Base-by-base conservation (phyloP, 1,140 invertebrate genomes). In the Drosophila grimshawi region DNA sequence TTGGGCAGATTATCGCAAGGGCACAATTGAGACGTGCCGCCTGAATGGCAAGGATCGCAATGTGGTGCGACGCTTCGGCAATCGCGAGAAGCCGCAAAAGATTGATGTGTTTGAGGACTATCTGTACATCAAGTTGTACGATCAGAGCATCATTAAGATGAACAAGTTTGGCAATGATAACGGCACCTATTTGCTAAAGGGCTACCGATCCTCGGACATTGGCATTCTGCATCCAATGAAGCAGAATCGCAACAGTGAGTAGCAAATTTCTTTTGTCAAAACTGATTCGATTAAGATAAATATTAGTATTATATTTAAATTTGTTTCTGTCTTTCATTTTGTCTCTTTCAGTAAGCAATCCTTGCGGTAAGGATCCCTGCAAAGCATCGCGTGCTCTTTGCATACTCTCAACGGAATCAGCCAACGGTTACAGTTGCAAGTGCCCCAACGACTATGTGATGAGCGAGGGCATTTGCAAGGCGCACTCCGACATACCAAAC, bases 21-120 rank as follows among this genome's bases (percentile, higher is more conserved):
- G 93, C 59, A 94, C 93, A 0, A 94, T 97, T n/a, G 96, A 96
- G 90, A 94, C 94, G 35, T 93, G 95, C 2, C 93, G 94, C 52
- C 92, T 96, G 0, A 95, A 97, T 89, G 96, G 96, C 51, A 94
- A 93, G 49, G 94, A 95, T 90, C 93, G 95, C 19, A 93, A 94
- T 62, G 69, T 95, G 7, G 93, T 96, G 1, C 93, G 93, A 52
- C 90, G 93, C 30, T 95, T 96, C 76, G 79, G 85, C 29, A 92
- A 85, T 5, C 83, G 86, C 29, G 94, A 92, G 55, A 94, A 93
- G 83, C 96, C 96, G 0, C 95, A 94, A 80, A 95, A 95, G 86
- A 90, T 97, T 2, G 96, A 96, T 72, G 93, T 97, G 0, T 97
- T 97, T 92, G 96, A 96, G 92, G 95, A 96, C 79, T 93, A 93